These are phyloP conservation scores for Penelope pileata DNA, from an alignment of 2,113 vertebrate species.

Conservation along the genomic window DNA sequence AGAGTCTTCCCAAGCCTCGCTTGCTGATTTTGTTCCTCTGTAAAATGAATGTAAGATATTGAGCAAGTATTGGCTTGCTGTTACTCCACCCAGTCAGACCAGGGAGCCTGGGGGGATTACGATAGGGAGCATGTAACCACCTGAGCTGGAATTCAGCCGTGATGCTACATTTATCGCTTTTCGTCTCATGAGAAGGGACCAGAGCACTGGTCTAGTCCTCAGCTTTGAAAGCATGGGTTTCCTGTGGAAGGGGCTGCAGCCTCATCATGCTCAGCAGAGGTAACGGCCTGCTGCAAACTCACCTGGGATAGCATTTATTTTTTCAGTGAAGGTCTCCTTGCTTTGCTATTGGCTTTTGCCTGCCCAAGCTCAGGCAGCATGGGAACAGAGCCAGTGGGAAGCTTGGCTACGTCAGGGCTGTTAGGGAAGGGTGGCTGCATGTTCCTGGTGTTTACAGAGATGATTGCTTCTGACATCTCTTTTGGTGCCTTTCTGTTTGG, in stretches of 20 bases:
- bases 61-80: background rate
- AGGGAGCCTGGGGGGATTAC: background rate
- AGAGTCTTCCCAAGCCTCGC: background rate
- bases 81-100: background rate
- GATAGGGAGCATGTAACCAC: background rate
- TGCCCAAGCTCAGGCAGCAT: background rate
- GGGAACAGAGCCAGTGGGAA: background rate
- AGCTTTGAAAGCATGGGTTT: background rate
- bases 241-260: background rate
- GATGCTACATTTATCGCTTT: background rate
- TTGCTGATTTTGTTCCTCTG: background rate
- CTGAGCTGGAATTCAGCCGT: background rate
- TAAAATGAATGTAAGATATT: background rate
- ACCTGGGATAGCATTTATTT: background rate
- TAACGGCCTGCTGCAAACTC: background rate
- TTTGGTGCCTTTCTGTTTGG: background rate
- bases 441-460: background rate
- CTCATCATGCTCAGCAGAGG: background rate
- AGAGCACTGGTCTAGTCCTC: background rate
- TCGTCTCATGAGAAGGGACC: background rate
- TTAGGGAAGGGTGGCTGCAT: background rate
- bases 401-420: background rate
- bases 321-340: background rate
- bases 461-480: background rate
- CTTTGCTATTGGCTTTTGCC: background rate